Evolutionary conservation across 2,797 vertebrate genomes (phyloP).

Genomic region (Catamblyrhynchus diadema): DNA sequence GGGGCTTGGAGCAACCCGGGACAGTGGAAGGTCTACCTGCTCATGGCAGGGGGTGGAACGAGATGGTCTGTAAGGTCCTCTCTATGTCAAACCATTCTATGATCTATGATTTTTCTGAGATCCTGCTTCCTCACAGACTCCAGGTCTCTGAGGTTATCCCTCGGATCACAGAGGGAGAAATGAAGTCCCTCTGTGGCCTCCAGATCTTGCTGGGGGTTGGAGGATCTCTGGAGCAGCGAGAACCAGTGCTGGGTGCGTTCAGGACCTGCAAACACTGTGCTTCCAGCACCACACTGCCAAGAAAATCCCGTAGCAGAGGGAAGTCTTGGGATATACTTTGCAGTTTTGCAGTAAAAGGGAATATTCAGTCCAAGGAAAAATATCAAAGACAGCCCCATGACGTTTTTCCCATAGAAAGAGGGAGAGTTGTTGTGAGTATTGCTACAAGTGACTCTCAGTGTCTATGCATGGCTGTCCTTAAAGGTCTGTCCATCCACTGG

Average conservation of each 20-base stretch:
- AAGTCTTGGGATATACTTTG: neutral
- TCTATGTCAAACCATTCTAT: neutral
- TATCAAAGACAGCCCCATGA: neutral
- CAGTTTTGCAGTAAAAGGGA: neutral
- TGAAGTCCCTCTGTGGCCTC: neutral
- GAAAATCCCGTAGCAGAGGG: neutral
- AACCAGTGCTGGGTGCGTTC: neutral
- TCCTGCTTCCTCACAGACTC: neutral
- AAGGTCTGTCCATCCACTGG: neutral
- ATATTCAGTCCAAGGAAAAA: neutral
- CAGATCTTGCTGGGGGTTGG: rapidly evolving
- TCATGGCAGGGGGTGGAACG: rapidly evolving
- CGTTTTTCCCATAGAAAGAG: neutral
- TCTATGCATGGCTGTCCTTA: neutral
- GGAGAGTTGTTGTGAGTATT: neutral
- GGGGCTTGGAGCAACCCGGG: neutral
- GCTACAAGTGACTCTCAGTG: too few species aligned
- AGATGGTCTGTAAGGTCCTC: neutral
- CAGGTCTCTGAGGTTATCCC: neutral
- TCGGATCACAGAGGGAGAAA: neutral
- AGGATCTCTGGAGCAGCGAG: neutral
- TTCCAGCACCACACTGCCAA: neutral
- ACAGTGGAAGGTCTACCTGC: neutral
- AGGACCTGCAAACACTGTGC: neutral
- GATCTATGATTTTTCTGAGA: neutral